Evolutionary conservation across 2,797 vertebrate genomes (phyloP).

Genomic region (Acipenser ruthenus): DNA sequence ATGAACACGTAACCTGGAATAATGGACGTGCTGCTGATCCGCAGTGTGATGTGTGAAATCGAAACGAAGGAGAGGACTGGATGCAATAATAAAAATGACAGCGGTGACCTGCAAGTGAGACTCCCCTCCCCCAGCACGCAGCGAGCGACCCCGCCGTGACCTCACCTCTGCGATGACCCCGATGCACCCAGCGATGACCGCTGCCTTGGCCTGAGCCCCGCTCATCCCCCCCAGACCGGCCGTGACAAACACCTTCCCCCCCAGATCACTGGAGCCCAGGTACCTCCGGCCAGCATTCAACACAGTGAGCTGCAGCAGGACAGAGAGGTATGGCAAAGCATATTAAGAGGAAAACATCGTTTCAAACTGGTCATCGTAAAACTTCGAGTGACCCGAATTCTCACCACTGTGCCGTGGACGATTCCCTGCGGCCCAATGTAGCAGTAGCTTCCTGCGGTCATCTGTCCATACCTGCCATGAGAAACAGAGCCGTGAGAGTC

Average conservation of each 20-base stretch:
- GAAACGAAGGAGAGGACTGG: too few species aligned
- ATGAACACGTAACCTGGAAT: too few species aligned
- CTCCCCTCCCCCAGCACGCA: too few species aligned
- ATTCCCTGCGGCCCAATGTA: slow-evolving; percentile 97
- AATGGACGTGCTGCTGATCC: too few species aligned
- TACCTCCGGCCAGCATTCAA: slow-evolving; percentile 87
- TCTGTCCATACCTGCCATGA: slow-evolving; percentile 85
- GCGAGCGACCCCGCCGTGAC: not conserved
- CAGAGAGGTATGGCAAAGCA: not conserved
- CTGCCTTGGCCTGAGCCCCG: slow-evolving; percentile 95
- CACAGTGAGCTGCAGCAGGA: slow-evolving; percentile 71
- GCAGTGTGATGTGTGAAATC: too few species aligned
- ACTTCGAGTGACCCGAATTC: slow-evolving; percentile 14
- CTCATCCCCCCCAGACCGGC: slow-evolving; percentile 97
- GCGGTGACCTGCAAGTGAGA: too few species aligned
- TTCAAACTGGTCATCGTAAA: not conserved
- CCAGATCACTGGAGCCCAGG: slow-evolving; percentile 68
- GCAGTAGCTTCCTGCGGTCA: slow-evolving; percentile 97
- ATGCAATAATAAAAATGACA: too few species aligned
- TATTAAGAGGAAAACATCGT: not conserved
- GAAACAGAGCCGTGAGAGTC: slow-evolving; percentile 1
- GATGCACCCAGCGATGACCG: slow-evolving; percentile 81
- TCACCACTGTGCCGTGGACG: slow-evolving; percentile 92
- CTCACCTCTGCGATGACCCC: slow-evolving; percentile 91
- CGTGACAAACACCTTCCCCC: slow-evolving; percentile 84